Evolutionary conservation across 1,140 invertebrate species (phyloP).

Genomic region (Bombus vancouverensis): DNA sequence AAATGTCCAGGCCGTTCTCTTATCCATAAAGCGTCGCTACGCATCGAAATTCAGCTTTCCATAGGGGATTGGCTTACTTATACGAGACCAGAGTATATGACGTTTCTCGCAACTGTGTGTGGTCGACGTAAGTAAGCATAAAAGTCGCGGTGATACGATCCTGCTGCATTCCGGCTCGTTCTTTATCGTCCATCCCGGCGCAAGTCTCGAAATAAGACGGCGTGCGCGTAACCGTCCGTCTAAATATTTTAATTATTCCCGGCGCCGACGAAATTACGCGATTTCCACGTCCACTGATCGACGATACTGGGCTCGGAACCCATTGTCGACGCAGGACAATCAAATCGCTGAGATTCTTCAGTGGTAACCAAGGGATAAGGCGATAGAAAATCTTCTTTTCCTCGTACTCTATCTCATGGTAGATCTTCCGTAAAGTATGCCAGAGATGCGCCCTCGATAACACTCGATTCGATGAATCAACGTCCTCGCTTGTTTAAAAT

Average conservation of each 20-base stretch:
- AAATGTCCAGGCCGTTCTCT: conserved; percentile 43
- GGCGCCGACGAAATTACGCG: conserved; percentile 46
- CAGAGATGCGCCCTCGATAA: conserved; percentile 38
- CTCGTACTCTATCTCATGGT: neutral
- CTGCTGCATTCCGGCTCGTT: conserved; percentile 65
- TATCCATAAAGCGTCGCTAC: conserved; percentile 60
- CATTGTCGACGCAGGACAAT: conserved; percentile 56
- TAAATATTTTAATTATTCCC: conserved; percentile 70
- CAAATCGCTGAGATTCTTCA: conserved; percentile 53
- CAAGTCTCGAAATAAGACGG: conserved; percentile 18
- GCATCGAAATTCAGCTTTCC: conserved; percentile 21
- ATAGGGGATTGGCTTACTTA: conserved; percentile 55
- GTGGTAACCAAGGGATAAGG: neutral
- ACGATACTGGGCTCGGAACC: neutral
- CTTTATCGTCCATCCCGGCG: conserved; percentile 56
- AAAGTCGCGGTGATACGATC: conserved; percentile 72
- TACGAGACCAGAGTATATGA: conserved; percentile 35
- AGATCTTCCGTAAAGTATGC: conserved; percentile 38
- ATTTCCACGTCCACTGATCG: conserved; percentile 6
- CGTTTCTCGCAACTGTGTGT: conserved; percentile 48
- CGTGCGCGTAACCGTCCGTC: conserved; percentile 29
- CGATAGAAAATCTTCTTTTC: neutral
- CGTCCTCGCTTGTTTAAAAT: neutral
- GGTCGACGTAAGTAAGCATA: conserved; percentile 72
- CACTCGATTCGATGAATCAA: conserved; percentile 31